Conservation (phyloP, 2,113 vertebrate species). For the Kryptolebias marmoratus region DNA sequence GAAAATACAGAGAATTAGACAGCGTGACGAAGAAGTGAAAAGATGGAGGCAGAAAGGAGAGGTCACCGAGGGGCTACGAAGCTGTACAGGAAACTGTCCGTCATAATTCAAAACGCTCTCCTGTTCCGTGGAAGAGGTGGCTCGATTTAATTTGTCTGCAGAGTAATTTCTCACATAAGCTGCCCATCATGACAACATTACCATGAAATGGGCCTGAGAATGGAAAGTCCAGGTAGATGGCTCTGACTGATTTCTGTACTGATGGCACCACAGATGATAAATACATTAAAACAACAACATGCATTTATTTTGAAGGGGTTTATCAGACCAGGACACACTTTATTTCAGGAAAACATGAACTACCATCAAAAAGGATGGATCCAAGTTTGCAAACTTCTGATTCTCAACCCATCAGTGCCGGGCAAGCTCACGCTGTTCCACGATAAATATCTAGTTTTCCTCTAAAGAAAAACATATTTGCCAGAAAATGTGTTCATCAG, state of each 20-base stretch:
- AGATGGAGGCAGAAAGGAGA: background rate
- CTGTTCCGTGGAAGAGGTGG: constrained; percentile 10
- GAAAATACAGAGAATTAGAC: background rate
- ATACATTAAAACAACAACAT: no score
- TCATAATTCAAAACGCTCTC: constrained; percentile 26
- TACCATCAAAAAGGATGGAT: no score
- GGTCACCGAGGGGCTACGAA: constrained; percentile 30
- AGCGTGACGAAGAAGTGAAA: background rate
- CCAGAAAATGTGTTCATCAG: no score
- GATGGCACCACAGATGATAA: background rate
- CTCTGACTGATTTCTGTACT: background rate
- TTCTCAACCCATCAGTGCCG: no score
- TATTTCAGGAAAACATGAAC: no score
- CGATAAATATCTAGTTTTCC: no score
- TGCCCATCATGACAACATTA: constrained; percentile 33
- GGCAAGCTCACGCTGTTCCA: no score
- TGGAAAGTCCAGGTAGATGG: constrained; percentile 24
- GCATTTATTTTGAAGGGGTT: no score
- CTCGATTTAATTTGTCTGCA: constrained; percentile 27
- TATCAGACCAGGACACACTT: no score
- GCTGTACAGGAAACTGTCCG: background rate
- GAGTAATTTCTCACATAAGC: constrained; percentile 11
- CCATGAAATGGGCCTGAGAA: constrained; percentile 34
- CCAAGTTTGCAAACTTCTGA: no score
- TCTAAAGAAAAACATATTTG: no score